Evolutionary conservation across 2,888 invertebrate species (phyloP), one percentile per base, ranked within the genome.

Genomic region (Cosmorhoe ocellata): DNA sequence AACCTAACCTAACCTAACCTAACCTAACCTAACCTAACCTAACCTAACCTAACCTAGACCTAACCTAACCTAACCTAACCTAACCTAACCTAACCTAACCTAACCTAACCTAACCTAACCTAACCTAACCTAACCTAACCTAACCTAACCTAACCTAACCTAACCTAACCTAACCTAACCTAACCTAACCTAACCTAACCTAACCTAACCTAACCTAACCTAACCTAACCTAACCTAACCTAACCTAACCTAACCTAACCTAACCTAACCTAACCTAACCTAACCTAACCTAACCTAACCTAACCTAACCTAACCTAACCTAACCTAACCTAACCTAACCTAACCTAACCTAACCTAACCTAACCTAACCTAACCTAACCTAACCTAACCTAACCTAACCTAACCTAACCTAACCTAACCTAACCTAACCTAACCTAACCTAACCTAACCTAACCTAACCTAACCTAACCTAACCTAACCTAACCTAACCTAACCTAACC

Each of bases 1-100:
- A n/a, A n/a, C n/a, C n/a, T 38, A 38, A 38, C 38, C 38, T 38
- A 37, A 37, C 40, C 28, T 31, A 28, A 40, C 40, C 31, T 32
- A 43, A 43, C 34, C 27, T 27, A 36, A 44, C 34, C 34, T 44
- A 27, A 44, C 26, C 31, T 32, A 32, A 40, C 40, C 42, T 31
- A 32, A 31, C 41, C 30, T 24, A 41, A 30, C 30, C 41, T 31
- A 30, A n/a, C n/a, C n/a, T n/a, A n/a, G n/a, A n/a, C n/a, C n/a
- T n/a, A n/a, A n/a, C n/a, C n/a, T n/a, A n/a, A 41, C 31, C 41
- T 31, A 41, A 24, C 41, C 30, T 31, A 30, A 31, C 41, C 31
- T 30, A 41, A 30, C 41, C 31, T 26, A 24, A 43, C 27, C 26
- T 30, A 42, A 37, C 36, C 36, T 37, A 37, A 37, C 36, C 36